Evolutionary conservation across 53 echinoderm and acorn worm species (phyloP).

Genomic region (Crossaster papposus): DNA sequence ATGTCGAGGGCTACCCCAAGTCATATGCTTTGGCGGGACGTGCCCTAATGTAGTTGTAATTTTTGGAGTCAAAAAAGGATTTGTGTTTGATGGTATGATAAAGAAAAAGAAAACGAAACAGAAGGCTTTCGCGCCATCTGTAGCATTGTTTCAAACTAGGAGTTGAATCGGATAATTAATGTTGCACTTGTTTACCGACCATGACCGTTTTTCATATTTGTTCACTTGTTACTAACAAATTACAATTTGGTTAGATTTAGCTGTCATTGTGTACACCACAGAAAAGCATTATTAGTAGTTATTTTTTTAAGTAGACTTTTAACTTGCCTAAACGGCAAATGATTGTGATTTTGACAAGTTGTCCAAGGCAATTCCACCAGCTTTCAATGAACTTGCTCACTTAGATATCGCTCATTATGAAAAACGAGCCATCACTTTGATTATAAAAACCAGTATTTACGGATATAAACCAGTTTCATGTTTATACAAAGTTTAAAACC

Average conservation of each 20-base stretch:
- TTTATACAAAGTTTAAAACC: slow-evolving; percentile 40
- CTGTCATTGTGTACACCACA: slow-evolving; percentile 46
- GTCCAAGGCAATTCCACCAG: slow-evolving; percentile 2
- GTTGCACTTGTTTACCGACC: slow-evolving; percentile 57
- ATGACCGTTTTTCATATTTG: slow-evolving; percentile 22
- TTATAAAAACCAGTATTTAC: slow-evolving; percentile 48
- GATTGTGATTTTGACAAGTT: background rate
- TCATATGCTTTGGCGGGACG: background rate
- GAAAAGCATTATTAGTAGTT: slow-evolving; percentile 4
- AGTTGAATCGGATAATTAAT: slow-evolving; percentile 43
- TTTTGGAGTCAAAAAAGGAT: slow-evolving; percentile 38
- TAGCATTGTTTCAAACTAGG: slow-evolving; percentile 34
- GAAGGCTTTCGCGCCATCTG: background rate
- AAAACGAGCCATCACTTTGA: slow-evolving; percentile 14
- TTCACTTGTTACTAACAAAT: slow-evolving; percentile 51
- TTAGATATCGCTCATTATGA: background rate
- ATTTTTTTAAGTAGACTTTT: slow-evolving; percentile 48
- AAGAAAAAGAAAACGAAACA: background rate
- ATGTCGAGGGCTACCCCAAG: background rate
- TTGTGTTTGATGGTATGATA: slow-evolving; percentile 46
- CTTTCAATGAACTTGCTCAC: slow-evolving; percentile 40
- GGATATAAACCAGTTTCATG: slow-evolving; percentile 39
- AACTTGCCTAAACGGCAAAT: slow-evolving; percentile 30
- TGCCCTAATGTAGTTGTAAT: slow-evolving; percentile 48
- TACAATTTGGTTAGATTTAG: slow-evolving; percentile 38